These are phyloP conservation scores for Napeogenes inachia DNA, from an alignment of 2,888 invertebrate genomes.

Conservation along the genomic window DNA sequence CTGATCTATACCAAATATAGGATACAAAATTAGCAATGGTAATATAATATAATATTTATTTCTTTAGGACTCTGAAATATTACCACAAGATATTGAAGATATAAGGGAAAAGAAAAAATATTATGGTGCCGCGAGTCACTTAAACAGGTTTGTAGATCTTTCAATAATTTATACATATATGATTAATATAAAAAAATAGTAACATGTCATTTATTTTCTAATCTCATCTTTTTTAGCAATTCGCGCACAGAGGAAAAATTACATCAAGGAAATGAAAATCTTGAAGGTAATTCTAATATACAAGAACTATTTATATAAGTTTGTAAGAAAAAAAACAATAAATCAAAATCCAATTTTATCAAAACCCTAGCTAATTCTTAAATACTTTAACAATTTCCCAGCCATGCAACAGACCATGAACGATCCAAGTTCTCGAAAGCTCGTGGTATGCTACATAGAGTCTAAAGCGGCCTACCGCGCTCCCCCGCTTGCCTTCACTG, in stretches of 20 bases:
- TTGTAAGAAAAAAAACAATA: not conserved
- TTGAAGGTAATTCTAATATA: constrained; percentile 60
- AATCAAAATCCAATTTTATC: not conserved
- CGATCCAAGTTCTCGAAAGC: constrained; percentile 45
- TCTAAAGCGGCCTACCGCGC: constrained; percentile 82
- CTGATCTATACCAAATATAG: not conserved
- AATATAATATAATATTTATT: not conserved
- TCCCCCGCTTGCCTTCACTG: constrained; percentile 81
- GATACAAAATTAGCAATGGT: not conserved
- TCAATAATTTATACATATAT: constrained; percentile 8
- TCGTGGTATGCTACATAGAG: constrained; percentile 83
- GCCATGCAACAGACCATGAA: constrained; percentile 45
- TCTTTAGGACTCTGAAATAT: constrained; percentile 48
- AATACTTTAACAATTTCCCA: not conserved
- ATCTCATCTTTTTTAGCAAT: constrained; percentile 37
- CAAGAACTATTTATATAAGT: no score
- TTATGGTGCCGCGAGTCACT: constrained; percentile 66
- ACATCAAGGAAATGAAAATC: constrained; percentile 66
- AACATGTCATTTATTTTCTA: not conserved
- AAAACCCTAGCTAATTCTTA: no score
- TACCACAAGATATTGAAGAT: constrained; percentile 29
- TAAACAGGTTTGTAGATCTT: constrained; percentile 57
- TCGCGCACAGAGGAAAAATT: constrained; percentile 58
- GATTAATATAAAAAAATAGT: constrained; percentile 7
- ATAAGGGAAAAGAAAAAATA: constrained; percentile 48